Conservation (phyloP, 2,888 invertebrate genomes). For the Hirtodrosophila trivittata region DNA sequence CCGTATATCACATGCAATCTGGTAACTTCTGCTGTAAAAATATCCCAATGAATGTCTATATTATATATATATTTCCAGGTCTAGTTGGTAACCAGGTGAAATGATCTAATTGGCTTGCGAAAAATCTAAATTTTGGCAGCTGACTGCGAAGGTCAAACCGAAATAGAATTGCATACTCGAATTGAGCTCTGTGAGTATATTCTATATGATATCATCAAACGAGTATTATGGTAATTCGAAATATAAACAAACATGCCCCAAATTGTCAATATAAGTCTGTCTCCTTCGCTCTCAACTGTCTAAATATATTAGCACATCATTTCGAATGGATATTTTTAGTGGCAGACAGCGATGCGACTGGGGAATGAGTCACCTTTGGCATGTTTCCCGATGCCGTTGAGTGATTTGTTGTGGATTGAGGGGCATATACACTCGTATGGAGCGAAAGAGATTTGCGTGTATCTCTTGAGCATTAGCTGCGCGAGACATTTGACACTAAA, state of each 20-base stretch:
- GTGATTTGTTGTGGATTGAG: slow-evolving; percentile 57
- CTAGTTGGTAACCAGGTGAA: slow-evolving; percentile 1
- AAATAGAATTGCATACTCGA: slow-evolving; percentile 40
- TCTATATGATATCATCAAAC: slow-evolving; percentile 22
- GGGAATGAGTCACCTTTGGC: slow-evolving; percentile 64
- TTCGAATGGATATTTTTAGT: slow-evolving; percentile 40
- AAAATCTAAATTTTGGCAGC: slow-evolving; percentile 20
- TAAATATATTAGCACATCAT: slow-evolving; percentile 41
- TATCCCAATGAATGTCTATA: too few species aligned
- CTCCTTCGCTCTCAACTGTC: slow-evolving; percentile 1
- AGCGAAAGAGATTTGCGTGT: slow-evolving; percentile 31
- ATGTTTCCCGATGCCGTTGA: slow-evolving; percentile 51
- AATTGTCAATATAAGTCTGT: slow-evolving; percentile 42
- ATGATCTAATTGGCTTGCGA: slow-evolving; percentile 9
- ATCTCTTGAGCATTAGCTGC: slow-evolving; percentile 45
- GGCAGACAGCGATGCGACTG: slow-evolving; percentile 35
- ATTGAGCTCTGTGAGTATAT: slow-evolving; percentile 6
- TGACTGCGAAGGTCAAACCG: slow-evolving; percentile 48
- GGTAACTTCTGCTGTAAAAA: too few species aligned
- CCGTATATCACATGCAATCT: too few species aligned
- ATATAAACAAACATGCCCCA: slow-evolving; percentile 40
- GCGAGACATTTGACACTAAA: slow-evolving; percentile 75
- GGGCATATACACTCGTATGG: too few species aligned
- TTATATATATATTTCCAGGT: too few species aligned
- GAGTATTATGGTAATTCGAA: slow-evolving; percentile 15